Conservation (phyloP, 2,888 invertebrate genomes). For the Tipula helvola region DNA sequence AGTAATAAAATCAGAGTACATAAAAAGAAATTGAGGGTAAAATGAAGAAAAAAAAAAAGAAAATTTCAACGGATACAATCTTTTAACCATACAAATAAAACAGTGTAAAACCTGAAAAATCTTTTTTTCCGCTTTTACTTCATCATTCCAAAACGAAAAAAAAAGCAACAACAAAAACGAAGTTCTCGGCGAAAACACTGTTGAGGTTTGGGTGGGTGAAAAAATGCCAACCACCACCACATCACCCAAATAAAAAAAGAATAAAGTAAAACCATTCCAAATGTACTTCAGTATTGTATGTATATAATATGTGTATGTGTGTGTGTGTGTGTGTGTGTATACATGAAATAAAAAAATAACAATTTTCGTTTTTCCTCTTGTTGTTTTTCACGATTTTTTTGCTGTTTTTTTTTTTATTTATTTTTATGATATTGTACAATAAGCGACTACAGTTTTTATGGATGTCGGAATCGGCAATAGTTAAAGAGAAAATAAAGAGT, state of each 20-base stretch:
- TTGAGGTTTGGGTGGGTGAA: background rate
- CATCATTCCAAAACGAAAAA: background rate
- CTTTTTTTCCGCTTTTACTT: background rate
- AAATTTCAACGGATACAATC: conserved; percentile 9
- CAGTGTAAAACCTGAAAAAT: conserved; percentile 4
- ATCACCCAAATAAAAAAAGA: background rate
- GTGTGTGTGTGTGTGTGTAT: background rate
- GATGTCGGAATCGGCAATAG: background rate
- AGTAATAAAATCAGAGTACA: conserved; percentile 4
- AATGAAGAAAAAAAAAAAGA: background rate
- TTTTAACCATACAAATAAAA: conserved; percentile 4
- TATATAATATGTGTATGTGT: no score
- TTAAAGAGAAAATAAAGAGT: background rate
- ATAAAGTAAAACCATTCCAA: background rate
- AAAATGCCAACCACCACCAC: background rate
- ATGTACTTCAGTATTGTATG: background rate
- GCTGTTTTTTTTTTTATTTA: background rate
- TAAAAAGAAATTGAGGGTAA: conserved; percentile 4
- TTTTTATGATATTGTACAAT: background rate
- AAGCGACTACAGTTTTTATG: background rate
- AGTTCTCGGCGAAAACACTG: background rate
- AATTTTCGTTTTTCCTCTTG: background rate
- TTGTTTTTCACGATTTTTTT: background rate
- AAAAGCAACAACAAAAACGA: background rate
- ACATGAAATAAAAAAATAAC: background rate